Evolutionary conservation across 2,113 vertebrate species (phyloP).

Genomic region (Onychostruthus taczanowskii): DNA sequence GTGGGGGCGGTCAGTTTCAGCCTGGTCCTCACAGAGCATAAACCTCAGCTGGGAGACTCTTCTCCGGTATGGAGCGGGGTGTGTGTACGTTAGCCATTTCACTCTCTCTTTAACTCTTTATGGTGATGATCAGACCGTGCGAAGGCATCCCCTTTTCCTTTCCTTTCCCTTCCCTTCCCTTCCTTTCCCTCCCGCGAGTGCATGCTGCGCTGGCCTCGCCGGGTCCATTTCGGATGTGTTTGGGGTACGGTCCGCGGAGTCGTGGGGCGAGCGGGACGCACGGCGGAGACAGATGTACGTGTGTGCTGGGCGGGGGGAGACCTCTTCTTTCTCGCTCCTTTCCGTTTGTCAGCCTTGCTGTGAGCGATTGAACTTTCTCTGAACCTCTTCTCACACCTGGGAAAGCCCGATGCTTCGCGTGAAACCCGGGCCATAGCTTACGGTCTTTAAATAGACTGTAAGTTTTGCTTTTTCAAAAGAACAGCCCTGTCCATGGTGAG

Average conservation of each 20-base stretch:
- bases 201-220: conserved; percentile 1
- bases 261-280: neutral
- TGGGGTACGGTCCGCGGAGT: neutral
- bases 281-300: neutral
- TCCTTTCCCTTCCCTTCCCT: neutral
- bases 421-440: neutral
- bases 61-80: conserved; percentile 99
- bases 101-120: conserved; percentile 82
- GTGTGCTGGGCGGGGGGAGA: neutral
- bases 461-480: neutral
- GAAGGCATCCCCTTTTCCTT: neutral
- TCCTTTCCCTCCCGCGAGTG: neutral
- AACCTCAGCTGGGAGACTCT: conserved; percentile 94
- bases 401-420: neutral
- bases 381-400: neutral
- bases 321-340: neutral
- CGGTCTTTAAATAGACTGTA: neutral
- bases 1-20: conserved; percentile 94
- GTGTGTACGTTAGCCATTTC: conserved; percentile 93
- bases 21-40: conserved; percentile 83
- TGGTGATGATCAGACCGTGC: conserved; percentile 57
- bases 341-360: neutral
- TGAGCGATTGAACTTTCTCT: conserved; percentile 48
- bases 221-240: conserved; percentile 21
- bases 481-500: neutral